These are phyloP conservation scores for Knipowitschia caucasica DNA, from an alignment of 2,797 vertebrate species.

Conservation along the genomic window DNA sequence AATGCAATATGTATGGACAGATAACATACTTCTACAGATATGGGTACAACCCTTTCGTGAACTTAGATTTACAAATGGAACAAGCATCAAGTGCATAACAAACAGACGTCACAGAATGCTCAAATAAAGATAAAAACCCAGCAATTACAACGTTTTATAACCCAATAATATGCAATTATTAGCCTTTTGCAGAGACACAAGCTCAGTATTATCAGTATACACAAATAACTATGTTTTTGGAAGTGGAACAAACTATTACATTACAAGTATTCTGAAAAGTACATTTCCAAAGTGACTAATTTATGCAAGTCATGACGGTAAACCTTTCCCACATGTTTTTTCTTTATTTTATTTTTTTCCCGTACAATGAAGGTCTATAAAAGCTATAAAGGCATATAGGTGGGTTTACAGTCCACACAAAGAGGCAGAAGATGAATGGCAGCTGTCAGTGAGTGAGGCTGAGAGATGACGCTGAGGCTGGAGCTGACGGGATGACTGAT, in stretches of 20 bases:
- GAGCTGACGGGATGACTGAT: constrained; percentile 58
- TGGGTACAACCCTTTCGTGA: too few species aligned
- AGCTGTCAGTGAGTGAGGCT: constrained; percentile 45
- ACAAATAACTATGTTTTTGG: too few species aligned
- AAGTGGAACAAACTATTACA: too few species aligned
- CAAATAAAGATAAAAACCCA: too few species aligned
- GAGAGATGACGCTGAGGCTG: constrained; percentile 44
- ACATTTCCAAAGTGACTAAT: not conserved
- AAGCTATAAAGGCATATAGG: constrained; percentile 16
- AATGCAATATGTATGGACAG: too few species aligned
- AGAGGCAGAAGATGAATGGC: constrained; percentile 58
- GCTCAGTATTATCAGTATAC: too few species aligned
- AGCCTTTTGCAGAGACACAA: not conserved
- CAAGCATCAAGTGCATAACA: too few species aligned
- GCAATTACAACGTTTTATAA: too few species aligned
- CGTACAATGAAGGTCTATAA: constrained; percentile 18
- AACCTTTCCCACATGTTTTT: not conserved
- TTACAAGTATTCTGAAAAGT: not conserved
- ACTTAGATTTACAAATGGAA: too few species aligned
- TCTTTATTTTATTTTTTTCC: too few species aligned
- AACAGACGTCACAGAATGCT: too few species aligned
- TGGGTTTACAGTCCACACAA: constrained; percentile 36
- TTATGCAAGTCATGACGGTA: not conserved
- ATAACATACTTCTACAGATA: too few species aligned
- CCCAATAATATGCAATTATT: not conserved